Conservation (phyloP, 23 tunicate species). For the Halocynthia aurantium region DNA sequence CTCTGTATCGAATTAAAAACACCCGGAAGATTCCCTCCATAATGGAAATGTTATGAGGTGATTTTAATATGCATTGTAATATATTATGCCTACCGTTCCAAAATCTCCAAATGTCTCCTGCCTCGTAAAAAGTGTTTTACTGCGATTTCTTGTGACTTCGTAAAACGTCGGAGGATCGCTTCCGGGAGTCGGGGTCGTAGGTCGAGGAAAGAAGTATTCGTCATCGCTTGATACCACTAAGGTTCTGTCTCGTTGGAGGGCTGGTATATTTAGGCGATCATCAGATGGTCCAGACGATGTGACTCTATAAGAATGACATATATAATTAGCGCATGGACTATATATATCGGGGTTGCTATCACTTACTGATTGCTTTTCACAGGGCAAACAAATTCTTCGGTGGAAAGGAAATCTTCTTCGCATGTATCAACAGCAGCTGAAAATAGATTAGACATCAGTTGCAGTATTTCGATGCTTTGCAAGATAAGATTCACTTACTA, state of each 20-base stretch:
- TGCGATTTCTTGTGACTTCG: background rate
- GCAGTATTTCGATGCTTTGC: background rate
- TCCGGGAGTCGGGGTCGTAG: background rate
- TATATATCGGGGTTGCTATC: no score
- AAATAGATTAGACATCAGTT: background rate
- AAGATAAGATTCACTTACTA: constrained; percentile 1
- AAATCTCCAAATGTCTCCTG: background rate
- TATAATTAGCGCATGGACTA: no score
- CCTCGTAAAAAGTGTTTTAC: background rate
- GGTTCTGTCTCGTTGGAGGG: no score
- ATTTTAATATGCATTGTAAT: no score
- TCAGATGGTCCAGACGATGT: no score
- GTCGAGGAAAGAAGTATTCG: constrained; percentile 2
- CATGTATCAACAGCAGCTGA: constrained; percentile 10
- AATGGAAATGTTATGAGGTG: no score
- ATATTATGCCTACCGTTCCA: no score
- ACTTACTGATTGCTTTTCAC: background rate
- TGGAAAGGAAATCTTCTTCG: constrained; percentile 11
- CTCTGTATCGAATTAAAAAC: no score
- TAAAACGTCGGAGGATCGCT: constrained; percentile 1
- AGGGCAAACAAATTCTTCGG: constrained; percentile 8
- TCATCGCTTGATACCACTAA: background rate
- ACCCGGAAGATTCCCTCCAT: no score
- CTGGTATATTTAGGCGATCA: no score
- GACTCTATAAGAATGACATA: no score